Conservation (phyloP, 1,140 invertebrate species). For the Onthophagus taurus region DNA sequence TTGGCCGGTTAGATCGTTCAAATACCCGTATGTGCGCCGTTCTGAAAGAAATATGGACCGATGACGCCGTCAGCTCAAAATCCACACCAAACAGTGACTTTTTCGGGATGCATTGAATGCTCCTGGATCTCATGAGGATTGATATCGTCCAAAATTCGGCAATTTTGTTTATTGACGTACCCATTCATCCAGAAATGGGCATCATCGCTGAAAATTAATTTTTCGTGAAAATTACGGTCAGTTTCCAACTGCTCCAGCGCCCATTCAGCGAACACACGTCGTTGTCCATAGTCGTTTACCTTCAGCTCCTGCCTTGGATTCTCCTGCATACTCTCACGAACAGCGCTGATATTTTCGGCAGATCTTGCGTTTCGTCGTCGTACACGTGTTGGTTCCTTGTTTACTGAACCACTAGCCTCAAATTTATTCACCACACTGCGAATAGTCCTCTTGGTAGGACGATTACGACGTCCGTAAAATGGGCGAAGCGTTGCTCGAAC, state of each 20-base stretch:
- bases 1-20: too few relatives aligned
- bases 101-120: constrained; percentile 4
- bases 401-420: too few relatives aligned
- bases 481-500: too few relatives aligned
- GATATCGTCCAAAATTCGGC: constrained; percentile 7
- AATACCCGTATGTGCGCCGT: too few relatives aligned
- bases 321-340: constrained; percentile 19
- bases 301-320: constrained; percentile 27
- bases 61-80: constrained; percentile 19
- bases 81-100: constrained; percentile 15
- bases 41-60: too few relatives aligned
- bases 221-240: constrained; percentile 23
- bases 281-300: constrained; percentile 26
- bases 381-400: too few relatives aligned
- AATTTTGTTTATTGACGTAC: constrained; percentile 35
- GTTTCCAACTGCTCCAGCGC: constrained; percentile 24
- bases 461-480: too few relatives aligned
- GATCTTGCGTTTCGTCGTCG: constrained; percentile 14
- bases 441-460: too few relatives aligned
- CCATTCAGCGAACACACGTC: constrained; percentile 28
- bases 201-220: constrained; percentile 21
- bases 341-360: constrained; percentile 18
- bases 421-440: too few relatives aligned
- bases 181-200: constrained; percentile 31
- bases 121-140: background rate